Evolutionary conservation across 2,888 invertebrate species (phyloP), one percentile per base, ranked within the genome.

Genomic region (Neoaliturus tenellus): DNA sequence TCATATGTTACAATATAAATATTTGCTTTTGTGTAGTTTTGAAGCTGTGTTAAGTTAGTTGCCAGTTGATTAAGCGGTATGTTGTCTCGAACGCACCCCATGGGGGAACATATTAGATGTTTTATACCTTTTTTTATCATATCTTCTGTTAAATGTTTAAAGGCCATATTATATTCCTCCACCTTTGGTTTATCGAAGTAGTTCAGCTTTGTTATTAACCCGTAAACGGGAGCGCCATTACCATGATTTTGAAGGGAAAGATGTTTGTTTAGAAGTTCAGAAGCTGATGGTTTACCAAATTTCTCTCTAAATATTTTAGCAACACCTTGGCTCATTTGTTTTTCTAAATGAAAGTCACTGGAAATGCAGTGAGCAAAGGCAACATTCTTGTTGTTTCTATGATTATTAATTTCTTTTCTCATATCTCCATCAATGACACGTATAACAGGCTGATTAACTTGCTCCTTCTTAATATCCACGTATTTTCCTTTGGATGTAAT

Each of bases 311-410:
- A 67, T 2, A 67, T 67, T 2, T 31, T 33, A 28, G 67, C 67
- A 4, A 67, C 67, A 31, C 67, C 67, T 6, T 28, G 31, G n/a
- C 31, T 33, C 67, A 67, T 67, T 12, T 67, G 5, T 0, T 33
- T 28, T 10, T 20, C 20, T 23, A 20, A 23, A 6, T 51, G 10
- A 6, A 67, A 67, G 31, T 67, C 67, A 5, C 14, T n/a, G 1
- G 67, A 31, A 5, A 31, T 67, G 31, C 67, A 31, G n/a, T 67
- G 67, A 8, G 67, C 67, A 14, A 67, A 67, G 23, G 67, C 67
- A 17, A 31, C 31, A 1, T 5, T 12, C 1, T 67, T n/a, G 2
- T 67, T n/a, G 3, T 12, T 31, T 1, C 67, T 31, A 33, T 67
- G 31, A 12, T 67, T 67, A 14, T 58, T 17, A 8, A 58, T 23